Evolutionary conservation across 2,113 vertebrate species (phyloP), one percentile per base, ranked within the genome.

Genomic region (Aramus guarauna): DNA sequence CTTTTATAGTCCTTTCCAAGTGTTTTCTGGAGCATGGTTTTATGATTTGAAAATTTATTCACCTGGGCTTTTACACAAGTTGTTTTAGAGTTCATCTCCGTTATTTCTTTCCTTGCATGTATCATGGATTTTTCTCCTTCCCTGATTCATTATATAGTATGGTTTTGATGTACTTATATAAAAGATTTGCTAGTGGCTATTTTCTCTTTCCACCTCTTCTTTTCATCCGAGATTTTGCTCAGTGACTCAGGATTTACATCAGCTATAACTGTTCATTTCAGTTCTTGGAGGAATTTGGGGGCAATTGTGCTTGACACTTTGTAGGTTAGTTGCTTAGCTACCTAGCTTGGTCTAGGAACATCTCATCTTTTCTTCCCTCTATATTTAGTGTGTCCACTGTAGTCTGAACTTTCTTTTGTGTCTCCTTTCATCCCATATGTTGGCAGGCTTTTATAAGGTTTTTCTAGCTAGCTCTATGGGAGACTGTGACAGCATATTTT

Each of bases 251-350:
- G 76, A 60, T 84, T 95, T 82, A 22, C 75, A 75, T 73, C 69
- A 78, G 39, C 39, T 84, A 1, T 72, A 91, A 84, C 19, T 92
- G 76, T 89, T 91, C 52, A 37, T 69, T 91, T 92, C 63, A 73
- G 37, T 82, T 94, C 48, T 90, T 95, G 83, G 72, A 91, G 32
- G 66, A 88, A 92, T 76, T 82, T 85, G 32, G 80, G 67, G 95
- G 48, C 6, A 91, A 82, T 62, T 82, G 43, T 91, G 43, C 59
- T 94, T 87, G 71, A 21, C 41, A 83, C 55, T 91, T 85, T 85
- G 66, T 73, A 73, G 32, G 69, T 95, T 87, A 94, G 86, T 94
- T 95, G 84, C 89, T 94, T 95, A 94, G 88, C 77, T 96, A 92
- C 92, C 60, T 91, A 43, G 34, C 29, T 13, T 87, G 62, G n/a